A percentile compares a stretch with the other conserved stretches of the same genome.
Evolutionary conservation across 1,140 invertebrate species (phyloP).

Genomic region (Drosophila suzukii): DNA sequence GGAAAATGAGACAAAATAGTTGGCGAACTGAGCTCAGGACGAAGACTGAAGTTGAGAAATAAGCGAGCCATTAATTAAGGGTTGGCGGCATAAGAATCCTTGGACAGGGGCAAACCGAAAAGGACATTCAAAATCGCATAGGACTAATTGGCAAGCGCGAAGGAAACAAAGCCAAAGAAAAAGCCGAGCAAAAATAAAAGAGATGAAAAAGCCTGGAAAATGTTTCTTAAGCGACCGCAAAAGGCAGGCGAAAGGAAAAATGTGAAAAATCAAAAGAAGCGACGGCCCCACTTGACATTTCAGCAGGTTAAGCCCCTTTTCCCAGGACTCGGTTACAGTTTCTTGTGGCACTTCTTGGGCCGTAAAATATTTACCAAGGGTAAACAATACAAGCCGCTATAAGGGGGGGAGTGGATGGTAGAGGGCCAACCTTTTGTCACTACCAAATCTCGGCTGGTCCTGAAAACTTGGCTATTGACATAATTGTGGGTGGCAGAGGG

Average conservation of each 20-base stretch:
- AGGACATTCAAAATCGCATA: constrained; percentile 40
- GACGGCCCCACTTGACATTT: constrained; percentile 71
- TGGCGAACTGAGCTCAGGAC: constrained; percentile 47
- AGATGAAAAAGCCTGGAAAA: constrained; percentile 39
- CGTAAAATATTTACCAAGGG: constrained; percentile 63
- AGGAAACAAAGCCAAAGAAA: constrained; percentile 41
- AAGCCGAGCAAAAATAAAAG: background rate
- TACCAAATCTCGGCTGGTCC: constrained; percentile 26
- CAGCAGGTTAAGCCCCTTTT: constrained; percentile 53
- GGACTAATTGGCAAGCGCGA: constrained; percentile 71
- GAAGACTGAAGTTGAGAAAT: constrained; percentile 23
- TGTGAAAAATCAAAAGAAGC: constrained; percentile 60
- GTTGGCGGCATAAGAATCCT: constrained; percentile 22
- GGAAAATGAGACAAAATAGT: constrained; percentile 84
- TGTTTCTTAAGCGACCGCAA: constrained; percentile 64
- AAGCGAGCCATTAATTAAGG: constrained; percentile 68
- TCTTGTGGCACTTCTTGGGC: constrained; percentile 68
- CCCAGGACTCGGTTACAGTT: constrained; percentile 51
- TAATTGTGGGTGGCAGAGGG: constrained; percentile 63
- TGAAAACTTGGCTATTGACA: constrained; percentile 71
- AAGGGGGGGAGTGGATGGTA: background rate
- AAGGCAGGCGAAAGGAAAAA: constrained; percentile 41
- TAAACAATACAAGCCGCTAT: constrained; percentile 51
- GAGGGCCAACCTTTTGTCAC: constrained; percentile 55
- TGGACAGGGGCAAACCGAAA: constrained; percentile 5